Evolutionary conservation across 2,113 vertebrate species (phyloP).

Genomic region (Oceanodroma tethys): DNA sequence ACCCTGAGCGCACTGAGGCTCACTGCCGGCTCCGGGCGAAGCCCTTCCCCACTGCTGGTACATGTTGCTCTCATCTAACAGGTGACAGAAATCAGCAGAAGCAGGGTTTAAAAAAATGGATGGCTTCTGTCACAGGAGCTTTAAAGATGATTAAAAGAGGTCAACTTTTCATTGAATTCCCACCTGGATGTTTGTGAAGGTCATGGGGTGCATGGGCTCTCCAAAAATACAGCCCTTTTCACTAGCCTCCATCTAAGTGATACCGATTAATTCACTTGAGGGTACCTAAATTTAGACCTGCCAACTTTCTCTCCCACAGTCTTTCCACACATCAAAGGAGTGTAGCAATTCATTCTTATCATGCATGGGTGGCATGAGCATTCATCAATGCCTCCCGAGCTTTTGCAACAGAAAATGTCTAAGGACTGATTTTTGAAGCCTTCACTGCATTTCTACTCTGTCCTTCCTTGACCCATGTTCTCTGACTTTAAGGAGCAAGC

Average conservation of each 20-base stretch:
- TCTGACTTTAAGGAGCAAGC: background rate
- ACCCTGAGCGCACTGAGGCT: background rate
- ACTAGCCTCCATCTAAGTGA: background rate
- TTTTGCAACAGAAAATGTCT: background rate
- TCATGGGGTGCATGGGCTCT: background rate
- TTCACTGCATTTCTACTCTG: background rate
- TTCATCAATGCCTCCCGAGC: background rate
- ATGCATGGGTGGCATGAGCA: background rate
- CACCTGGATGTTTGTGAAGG: background rate
- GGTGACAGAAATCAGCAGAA: background rate
- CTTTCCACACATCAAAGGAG: background rate
- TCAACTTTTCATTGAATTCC: background rate
- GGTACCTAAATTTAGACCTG: background rate
- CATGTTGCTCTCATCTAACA: background rate
- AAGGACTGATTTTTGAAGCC: background rate
- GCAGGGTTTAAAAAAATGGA: background rate
- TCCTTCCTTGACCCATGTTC: background rate
- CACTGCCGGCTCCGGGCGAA: background rate
- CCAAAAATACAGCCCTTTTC: background rate
- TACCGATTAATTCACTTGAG: background rate
- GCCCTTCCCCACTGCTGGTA: background rate
- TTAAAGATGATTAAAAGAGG: background rate
- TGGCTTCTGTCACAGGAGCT: background rate
- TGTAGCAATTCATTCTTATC: background rate
- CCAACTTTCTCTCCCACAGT: background rate